Evolutionary conservation across 2,113 vertebrate species (phyloP).

Genomic region (Pluvialis apricaria): DNA sequence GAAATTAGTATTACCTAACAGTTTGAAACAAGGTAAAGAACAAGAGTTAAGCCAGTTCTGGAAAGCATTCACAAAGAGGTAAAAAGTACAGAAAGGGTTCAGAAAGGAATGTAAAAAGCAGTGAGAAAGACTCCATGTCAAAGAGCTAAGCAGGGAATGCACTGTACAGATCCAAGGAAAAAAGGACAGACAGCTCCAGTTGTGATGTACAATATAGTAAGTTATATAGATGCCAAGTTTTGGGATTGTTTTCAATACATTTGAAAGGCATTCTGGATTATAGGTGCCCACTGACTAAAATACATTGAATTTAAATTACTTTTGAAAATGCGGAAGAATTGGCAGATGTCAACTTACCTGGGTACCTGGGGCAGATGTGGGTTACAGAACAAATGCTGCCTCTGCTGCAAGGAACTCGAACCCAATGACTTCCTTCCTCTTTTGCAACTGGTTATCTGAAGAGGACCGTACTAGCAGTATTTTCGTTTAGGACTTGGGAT

Average conservation of each 20-base stretch:
- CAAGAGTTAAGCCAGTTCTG: background rate
- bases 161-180: background rate
- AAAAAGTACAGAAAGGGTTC: background rate
- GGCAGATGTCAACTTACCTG: constrained; percentile 1
- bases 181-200: background rate
- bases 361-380: background rate
- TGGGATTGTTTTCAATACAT: background rate
- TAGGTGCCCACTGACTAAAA: background rate
- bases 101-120: background rate
- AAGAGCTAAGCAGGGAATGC: background rate
- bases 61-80: background rate
- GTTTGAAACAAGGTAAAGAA: background rate
- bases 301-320: background rate
- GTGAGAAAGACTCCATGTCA: background rate
- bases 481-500: constrained; percentile 5
- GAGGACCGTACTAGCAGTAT: background rate
- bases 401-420: constrained; percentile 31
- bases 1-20: background rate
- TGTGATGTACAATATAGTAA: background rate
- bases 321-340: background rate
- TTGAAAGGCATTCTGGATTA: background rate
- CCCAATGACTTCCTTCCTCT: constrained; percentile 11
- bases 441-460: background rate
- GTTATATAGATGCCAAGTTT: too few species aligned
- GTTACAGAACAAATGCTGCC: constrained; percentile 68